Conservation (phyloP, 2,113 vertebrate genomes). For the Burhinus oedicnemus region DNA sequence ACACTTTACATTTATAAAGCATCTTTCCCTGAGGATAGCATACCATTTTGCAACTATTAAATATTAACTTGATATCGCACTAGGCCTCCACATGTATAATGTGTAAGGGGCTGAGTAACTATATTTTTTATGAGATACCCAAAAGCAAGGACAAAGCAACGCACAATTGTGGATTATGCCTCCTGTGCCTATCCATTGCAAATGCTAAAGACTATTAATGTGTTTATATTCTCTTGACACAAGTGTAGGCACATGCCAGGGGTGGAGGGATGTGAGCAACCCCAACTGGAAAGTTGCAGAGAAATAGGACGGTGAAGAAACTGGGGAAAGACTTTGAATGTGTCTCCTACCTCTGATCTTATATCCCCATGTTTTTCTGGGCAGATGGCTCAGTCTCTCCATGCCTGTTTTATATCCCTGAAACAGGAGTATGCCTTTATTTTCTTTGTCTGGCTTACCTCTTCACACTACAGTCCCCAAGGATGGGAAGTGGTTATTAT, state of each 20-base stretch:
- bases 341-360: not conserved
- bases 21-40: not conserved
- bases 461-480: not conserved
- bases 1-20: not conserved
- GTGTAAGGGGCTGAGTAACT: not conserved
- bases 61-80: conserved; percentile 8
- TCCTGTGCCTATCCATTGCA: not conserved
- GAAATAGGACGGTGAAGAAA: not conserved
- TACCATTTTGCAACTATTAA: not conserved
- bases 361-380: too few species aligned
- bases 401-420: not conserved
- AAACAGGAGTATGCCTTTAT: not conserved
- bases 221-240: not conserved
- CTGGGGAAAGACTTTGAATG: not conserved
- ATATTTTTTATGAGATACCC: not conserved
- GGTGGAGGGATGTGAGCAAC: not conserved
- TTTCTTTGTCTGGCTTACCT: not conserved
- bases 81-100: not conserved
- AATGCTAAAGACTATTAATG: not conserved
- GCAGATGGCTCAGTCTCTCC: not conserved
- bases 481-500: not conserved
- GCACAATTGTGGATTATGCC: not conserved
- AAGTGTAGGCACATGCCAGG: not conserved
- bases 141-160: not conserved
- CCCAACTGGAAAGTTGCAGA: not conserved